phyloP scores from a whole-genome alignment of 2,888 invertebrate genomes.

The Epirrhoe tristata region DNA sequence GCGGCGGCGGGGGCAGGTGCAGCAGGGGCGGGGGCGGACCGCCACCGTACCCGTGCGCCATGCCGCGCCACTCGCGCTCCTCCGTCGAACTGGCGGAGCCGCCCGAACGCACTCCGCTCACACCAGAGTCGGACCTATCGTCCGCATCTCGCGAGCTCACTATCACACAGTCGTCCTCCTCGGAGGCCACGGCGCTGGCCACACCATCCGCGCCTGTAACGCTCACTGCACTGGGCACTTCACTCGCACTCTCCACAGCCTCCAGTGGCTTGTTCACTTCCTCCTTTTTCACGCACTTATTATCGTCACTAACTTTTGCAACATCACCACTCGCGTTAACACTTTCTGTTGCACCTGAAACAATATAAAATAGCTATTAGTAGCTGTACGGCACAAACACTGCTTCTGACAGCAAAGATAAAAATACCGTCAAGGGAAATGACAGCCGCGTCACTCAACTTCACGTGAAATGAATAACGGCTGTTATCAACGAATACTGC shows the following conservation, averaged over 20 bases:
- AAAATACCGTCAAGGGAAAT: not conserved
- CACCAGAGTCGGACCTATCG: conserved; percentile 88
- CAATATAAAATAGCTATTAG: conserved; percentile 52
- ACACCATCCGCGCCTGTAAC: conserved; percentile 80
- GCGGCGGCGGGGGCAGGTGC: conserved; percentile 80
- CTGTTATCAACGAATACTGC: conserved; percentile 55
- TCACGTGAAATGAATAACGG: conserved; percentile 42
- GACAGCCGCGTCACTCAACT: conserved; percentile 29
- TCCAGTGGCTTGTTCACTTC: conserved; percentile 60
- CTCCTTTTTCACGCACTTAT: conserved; percentile 78
- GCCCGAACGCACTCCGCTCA: conserved; percentile 90
- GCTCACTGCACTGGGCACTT: conserved; percentile 80
- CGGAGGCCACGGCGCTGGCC: conserved; percentile 84
- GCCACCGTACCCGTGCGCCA: conserved; percentile 89
- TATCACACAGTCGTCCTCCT: conserved; percentile 88
- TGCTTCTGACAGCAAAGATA: not conserved
- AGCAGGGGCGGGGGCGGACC: conserved; percentile 85
- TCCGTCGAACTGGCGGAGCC: conserved; percentile 91
- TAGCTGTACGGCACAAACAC: not conserved
- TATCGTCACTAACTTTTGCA: conserved; percentile 74
- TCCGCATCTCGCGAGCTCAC: conserved; percentile 86
- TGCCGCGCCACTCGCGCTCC: conserved; percentile 91
- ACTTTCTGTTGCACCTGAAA: conserved; percentile 78
- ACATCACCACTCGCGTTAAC: conserved; percentile 79
- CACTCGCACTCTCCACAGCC: conserved; percentile 68